Evolutionary conservation across 1,140 invertebrate genomes (phyloP).

Genomic region (Bursaphelenchus mucronatus): DNA sequence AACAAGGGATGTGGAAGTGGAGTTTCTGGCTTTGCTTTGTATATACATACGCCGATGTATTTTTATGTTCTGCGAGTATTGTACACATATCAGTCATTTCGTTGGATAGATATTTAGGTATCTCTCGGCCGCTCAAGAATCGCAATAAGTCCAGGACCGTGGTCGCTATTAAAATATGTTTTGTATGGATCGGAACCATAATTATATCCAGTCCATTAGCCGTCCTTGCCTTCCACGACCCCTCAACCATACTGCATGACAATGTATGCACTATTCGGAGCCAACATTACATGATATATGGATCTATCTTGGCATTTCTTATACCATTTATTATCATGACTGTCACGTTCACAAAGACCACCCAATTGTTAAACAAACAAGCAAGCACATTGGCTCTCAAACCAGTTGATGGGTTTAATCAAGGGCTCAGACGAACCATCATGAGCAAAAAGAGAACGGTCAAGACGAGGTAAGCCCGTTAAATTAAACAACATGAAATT

Average conservation of each 20-base stretch:
- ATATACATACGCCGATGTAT: slow-evolving; percentile 87
- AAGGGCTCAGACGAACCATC: slow-evolving; percentile 49
- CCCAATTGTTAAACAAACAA: slow-evolving; percentile 70
- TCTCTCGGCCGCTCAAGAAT: slow-evolving; percentile 79
- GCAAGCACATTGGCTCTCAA: slow-evolving; percentile 52
- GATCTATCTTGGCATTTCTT: slow-evolving; percentile 76
- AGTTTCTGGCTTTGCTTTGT: slow-evolving; percentile 81
- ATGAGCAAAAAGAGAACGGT: slow-evolving; percentile 49
- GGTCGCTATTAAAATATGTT: slow-evolving; percentile 75
- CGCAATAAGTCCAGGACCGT: slow-evolving; percentile 72
- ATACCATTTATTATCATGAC: slow-evolving; percentile 90
- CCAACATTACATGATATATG: slow-evolving; percentile 77
- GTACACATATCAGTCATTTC: slow-evolving; percentile 96
- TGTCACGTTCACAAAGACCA: slow-evolving; percentile 82
- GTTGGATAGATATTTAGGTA: slow-evolving; percentile 82
- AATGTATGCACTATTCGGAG: slow-evolving; percentile 79
- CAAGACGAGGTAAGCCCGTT: slow-evolving; percentile 27
- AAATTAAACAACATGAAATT: slow-evolving; percentile 1
- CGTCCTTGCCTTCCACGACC: slow-evolving; percentile 71
- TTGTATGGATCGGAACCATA: slow-evolving; percentile 80
- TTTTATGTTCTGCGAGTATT: slow-evolving; percentile 86
- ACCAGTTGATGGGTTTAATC: slow-evolving; percentile 34
- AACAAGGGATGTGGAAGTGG: slow-evolving; percentile 81
- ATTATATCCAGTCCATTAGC: slow-evolving; percentile 81
- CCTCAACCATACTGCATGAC: slow-evolving; percentile 61